Conservation (phyloP, 2,888 invertebrate species). For the Endotricha flammealis region DNA sequence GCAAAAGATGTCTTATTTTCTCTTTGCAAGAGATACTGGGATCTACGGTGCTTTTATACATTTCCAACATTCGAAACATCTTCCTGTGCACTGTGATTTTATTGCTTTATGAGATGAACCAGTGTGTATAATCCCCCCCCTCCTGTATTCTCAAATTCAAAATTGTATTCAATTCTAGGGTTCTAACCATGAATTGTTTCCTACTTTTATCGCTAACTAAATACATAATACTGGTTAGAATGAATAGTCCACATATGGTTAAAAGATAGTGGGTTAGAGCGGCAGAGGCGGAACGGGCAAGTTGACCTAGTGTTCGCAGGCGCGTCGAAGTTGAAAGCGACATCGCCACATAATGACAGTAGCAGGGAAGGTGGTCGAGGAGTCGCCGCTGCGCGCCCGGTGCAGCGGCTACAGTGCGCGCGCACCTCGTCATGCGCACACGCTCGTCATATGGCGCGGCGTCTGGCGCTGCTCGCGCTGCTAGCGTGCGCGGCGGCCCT, state of each 20-base stretch:
- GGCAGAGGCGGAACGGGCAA: slow-evolving; percentile 29
- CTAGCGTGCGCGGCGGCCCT: slow-evolving; percentile 49
- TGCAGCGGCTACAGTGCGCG: slow-evolving; percentile 61
- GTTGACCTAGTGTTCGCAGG: slow-evolving; percentile 61
- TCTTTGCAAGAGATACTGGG: no score
- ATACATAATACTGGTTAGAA: no score
- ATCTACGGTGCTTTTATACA: no score
- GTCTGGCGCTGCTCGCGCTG: slow-evolving; percentile 72
- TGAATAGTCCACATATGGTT: neutral
- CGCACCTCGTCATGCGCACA: slow-evolving; percentile 76
- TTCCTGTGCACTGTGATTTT: no score
- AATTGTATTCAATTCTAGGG: no score
- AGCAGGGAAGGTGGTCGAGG: slow-evolving; percentile 58
- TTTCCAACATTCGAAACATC: no score
- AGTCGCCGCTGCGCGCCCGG: slow-evolving; percentile 29
- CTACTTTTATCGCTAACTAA: no score
- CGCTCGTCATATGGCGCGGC: slow-evolving; percentile 73
- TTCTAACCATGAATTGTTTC: no score
- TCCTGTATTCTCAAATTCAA: no score
- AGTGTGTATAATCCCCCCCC: no score
- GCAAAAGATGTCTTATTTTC: no score
- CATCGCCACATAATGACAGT: slow-evolving; percentile 57
- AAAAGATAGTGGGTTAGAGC: slow-evolving; percentile 15
- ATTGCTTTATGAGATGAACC: no score
- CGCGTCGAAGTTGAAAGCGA: slow-evolving; percentile 56